Base-by-base conservation (phyloP, 2,888 invertebrate genomes). In the Tricholauxania praeusta region DNA sequence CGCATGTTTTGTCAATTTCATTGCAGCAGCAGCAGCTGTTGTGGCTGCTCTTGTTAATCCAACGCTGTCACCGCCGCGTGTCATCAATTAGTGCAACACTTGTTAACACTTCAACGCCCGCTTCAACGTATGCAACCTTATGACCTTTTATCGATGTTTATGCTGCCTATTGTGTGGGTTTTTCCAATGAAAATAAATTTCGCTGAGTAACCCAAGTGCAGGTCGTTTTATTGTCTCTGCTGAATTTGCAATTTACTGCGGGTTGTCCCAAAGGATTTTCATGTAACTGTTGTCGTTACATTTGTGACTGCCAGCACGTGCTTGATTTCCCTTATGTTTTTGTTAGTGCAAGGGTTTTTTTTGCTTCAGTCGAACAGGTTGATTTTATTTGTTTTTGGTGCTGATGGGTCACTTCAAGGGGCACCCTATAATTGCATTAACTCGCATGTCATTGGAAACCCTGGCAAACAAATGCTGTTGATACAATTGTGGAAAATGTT, bases 101-200 rank as follows among this genome's bases (percentile, higher is more conserved):
- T 82, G 81, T 82, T 82, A 82, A 80, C 82, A 82, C 79, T 79
- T 82, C 79, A 79, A 82, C 82, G 78, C 82, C 82, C 82, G 74
- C 79, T 39, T 39, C 39, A 8, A 39, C 39, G 28, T 28, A 28
- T 39, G 39, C 39, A 39, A 10, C 39, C 22, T 22, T 22, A 22
- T 3, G 39, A 39, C 39, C 39, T 39, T 39, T 39, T 67, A 52
- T 72, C 15, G 22, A 22, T 19, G n/a, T 17, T 17, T 62, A 47
- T 19, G 39, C 1, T 39, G 39, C 39, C 39, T 39, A 10, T 39
- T 39, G 10, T 39, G 39, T 39, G 10, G 39, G 10, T 39, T 39
- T 39, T 39, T 39, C 39, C 39, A 10, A 39, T 8, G 1, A 10
- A 7, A 10, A 39, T 3, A 39, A 10, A 39, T 39, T 39, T 39